Evolutionary conservation across 2,797 vertebrate genomes (phyloP), one percentile per base, ranked within the genome.

Genomic region (Echiichthys vipera): DNA sequence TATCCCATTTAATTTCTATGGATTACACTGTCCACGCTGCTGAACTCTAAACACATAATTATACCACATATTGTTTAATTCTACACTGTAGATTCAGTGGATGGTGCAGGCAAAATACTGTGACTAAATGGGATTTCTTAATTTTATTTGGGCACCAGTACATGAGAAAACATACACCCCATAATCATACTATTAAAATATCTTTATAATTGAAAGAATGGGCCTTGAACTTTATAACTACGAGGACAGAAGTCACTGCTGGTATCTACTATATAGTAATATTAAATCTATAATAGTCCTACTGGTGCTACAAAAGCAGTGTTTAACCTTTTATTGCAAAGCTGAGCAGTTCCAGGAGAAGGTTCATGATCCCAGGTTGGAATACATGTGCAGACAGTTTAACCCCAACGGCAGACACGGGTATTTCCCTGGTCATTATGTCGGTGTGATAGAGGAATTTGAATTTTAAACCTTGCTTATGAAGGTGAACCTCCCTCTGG

Each of bases 361-460:
- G 30, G 45, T 49, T 67, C 29, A 34, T 36, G 64, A 66, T 61
- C 17, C 57, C 15, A 22, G 15, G 54, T 18, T 49, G 47, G 17
- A 72, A 43, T 7, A 53, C 34, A 15, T 7, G n/a, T n/a, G 34
- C 29, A 40, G 20, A 56, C 39, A 5, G 4, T 65, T 72, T 76
- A 34, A 73, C 25, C 46, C 46, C 36, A 30, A 29, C 39, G 55
- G 59, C 25, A 62, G 34, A 74, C 39, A 66, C 13, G 39, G 30
- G 46, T 54, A 40, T 71, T 68, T 59, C 42, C 46, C 34, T 1
- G 54, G 51, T 74, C 74, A 78, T 10, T 20, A 13, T 37, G 43
- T 50, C 7, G 2, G 5, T 2, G 13, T 58, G n/a, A n/a, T n/a
- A n/a, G n/a, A n/a, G n/a, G n/a, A n/a, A n/a, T n/a, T n/a, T n/a